Base-by-base conservation (phyloP, 2,797 vertebrate species). In the Ctenosaura bakeri region DNA sequence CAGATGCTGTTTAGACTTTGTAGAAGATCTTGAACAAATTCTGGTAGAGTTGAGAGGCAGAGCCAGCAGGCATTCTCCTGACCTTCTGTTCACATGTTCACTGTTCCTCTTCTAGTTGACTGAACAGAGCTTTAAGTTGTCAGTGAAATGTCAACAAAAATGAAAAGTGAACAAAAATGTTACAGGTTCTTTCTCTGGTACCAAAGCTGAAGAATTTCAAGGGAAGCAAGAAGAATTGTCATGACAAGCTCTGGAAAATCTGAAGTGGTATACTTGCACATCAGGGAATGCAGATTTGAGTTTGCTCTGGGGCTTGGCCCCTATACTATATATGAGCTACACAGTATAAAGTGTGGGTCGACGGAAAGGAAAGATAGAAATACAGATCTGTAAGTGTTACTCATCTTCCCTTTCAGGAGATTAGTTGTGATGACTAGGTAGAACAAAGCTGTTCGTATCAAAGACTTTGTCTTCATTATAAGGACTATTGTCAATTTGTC, bases 401-500 rank as follows among this genome's bases (percentile, higher is more conserved):
- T 79, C 12, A 66, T 6, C 24, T 85, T 69, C 10, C 14, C 29
- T 91, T 91, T 79, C 52, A 69, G n/a, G 50, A 50, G 18, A 50
- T 64, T 38, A 85, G 5, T 73, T 38, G 32, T 56, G 71, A 76
- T 89, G 74, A 86, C 22, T 86, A 76, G 12, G 32, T 62, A 3
- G 12, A 29, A 86, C 52, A 86, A 86, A 38, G 10, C 56, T 26
- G 26, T 50, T 59, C 38, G 20, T 66, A 80, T 78, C 32, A 76
- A 85, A n/a, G 54, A 73, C 6, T 88, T 86, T 56, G 46, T 13
- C 6, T 85, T 80, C 54, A 38, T 85, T 80, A 62, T 80, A 66
- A 88, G 10, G 6, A 2, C 16, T 42, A 26, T 24, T 85, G n/a
- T 76, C 85, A 81, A 81, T 73, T 85, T 90, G 77, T 76, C 73